Base-by-base conservation (phyloP, 2,797 vertebrate genomes). In the Dermochelys coriacea region DNA sequence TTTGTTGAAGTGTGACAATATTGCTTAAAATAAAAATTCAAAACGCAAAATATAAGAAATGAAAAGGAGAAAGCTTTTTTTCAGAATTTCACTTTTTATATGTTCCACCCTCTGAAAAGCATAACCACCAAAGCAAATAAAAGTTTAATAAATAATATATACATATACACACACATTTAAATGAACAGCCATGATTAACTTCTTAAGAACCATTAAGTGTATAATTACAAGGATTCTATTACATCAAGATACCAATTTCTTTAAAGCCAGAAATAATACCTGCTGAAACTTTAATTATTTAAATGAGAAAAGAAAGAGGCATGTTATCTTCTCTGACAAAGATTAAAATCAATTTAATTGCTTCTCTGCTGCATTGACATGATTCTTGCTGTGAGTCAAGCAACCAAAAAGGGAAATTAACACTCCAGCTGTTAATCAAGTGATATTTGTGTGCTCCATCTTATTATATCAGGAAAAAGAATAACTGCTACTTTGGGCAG, bases 331-430 rank as follows among this genome's bases (percentile, higher is more conserved):
- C 98, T 95, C 98, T 98, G 98, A 98, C 98, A 98, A 98, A 98
- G 98, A 98, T 98, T 98, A 98, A 98, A 98, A 98, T 98, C 98
- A 98, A 98, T 98, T 98, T 98, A 98, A 98, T 98, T 98, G 98
- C 98, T 98, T 98, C 98, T 98, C 98, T 97, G 97, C 97, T 98
- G 98, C 97, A 98, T 97, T 98, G 98, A 98, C 98, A 98, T 92
- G 98, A 98, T 98, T 98, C 98, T 98, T 82, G 98, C 98, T 98
- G 98, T 98, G 98, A 98, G 98, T 98, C 98, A 98, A 98, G 98
- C 98, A 98, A 98, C 98, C 98, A 98, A 98, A 98, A 98, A 98
- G 98, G 98, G 97, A 98, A 98, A 98, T 98, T 98, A 98, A 98
- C 98, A 98, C 98, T 82, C 95, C 98, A 98, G 98, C 98, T 98